These are phyloP conservation scores for Sesamia nonagrioides DNA, from an alignment of 1,140 invertebrate species.

Conservation along the genomic window DNA sequence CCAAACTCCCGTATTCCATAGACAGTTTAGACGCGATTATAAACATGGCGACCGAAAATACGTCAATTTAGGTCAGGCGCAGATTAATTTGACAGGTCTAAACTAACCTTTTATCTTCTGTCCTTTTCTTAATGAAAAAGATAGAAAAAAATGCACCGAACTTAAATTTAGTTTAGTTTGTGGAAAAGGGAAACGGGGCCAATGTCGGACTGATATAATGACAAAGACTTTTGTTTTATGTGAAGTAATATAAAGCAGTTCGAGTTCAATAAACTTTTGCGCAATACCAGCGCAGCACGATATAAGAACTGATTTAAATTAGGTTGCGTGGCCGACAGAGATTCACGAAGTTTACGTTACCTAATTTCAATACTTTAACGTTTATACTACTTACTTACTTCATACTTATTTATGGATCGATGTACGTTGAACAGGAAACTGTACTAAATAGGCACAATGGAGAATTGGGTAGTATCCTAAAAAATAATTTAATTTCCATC, in stretches of 20 bases:
- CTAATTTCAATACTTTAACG: slow-evolving; percentile 37
- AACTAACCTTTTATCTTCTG: too few species aligned
- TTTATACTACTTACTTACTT: background rate
- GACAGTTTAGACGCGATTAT: too few species aligned
- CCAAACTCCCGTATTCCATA: too few species aligned
- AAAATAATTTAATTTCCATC: too few species aligned
- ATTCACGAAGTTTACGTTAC: slow-evolving; percentile 38
- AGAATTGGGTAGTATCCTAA: background rate
- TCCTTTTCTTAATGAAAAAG: too few species aligned
- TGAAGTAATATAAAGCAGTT: slow-evolving; percentile 4
- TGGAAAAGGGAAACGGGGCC: too few species aligned
- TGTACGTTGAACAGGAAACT: slow-evolving; percentile 19
- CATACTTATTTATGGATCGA: slow-evolving; percentile 11
- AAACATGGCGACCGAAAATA: too few species aligned
- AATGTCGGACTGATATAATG: background rate
- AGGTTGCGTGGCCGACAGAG: slow-evolving; percentile 17
- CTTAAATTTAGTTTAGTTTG: too few species aligned
- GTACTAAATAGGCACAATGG: background rate
- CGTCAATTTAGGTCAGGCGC: too few species aligned
- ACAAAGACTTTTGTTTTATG: background rate
- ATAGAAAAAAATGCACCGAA: too few species aligned
- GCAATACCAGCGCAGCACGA: slow-evolving; percentile 6
- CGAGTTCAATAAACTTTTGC: slow-evolving; percentile 18
- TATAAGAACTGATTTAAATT: slow-evolving; percentile 34
- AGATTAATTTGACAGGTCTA: too few species aligned